phyloP scores from a whole-genome alignment of 23 tunicate genomes.

The Phallusia fumigata region DNA sequence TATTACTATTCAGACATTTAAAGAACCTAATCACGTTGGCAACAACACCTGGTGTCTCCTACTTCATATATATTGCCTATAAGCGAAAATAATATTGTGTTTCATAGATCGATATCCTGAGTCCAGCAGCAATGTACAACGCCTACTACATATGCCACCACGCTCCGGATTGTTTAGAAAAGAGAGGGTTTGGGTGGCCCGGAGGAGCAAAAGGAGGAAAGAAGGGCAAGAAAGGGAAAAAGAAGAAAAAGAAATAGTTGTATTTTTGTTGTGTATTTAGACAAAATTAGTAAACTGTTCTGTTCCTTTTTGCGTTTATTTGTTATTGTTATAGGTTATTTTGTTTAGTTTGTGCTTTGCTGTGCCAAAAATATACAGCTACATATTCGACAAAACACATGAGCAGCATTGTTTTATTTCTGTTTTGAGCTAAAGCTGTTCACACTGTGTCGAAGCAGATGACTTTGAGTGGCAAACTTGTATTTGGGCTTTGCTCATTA shows the following conservation, averaged over 20 bases:
- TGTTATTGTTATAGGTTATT: not conserved
- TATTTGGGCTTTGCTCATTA: too few relatives aligned
- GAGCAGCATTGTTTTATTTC: too few relatives aligned
- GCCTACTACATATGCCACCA: constrained; percentile 96
- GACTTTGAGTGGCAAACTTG: too few relatives aligned
- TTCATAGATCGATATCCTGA: constrained; percentile 73
- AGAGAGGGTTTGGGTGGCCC: constrained; percentile 91
- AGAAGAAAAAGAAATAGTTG: constrained; percentile 49
- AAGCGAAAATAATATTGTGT: too few relatives aligned
- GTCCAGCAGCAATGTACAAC: constrained; percentile 95
- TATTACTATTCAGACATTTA: too few relatives aligned
- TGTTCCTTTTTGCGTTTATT: not conserved
- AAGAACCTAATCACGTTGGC: too few relatives aligned
- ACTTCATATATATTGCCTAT: too few relatives aligned
- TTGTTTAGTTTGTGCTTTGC: not conserved
- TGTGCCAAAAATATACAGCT: not conserved
- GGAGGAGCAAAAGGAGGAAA: constrained; percentile 62
- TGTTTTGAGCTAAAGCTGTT: too few relatives aligned
- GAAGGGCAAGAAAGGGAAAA: constrained; percentile 62
- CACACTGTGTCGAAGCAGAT: too few relatives aligned
- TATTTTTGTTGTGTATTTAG: not conserved
- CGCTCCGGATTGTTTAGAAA: constrained; percentile 91
- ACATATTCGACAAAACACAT: too few relatives aligned
- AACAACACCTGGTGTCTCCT: too few relatives aligned
- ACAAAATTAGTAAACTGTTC: not conserved